A percentile compares a stretch with the other conserved stretches of the same genome.
Evolutionary conservation across 2,888 invertebrate species (phyloP).

Genomic region (Pachymerium ferrugineum): DNA sequence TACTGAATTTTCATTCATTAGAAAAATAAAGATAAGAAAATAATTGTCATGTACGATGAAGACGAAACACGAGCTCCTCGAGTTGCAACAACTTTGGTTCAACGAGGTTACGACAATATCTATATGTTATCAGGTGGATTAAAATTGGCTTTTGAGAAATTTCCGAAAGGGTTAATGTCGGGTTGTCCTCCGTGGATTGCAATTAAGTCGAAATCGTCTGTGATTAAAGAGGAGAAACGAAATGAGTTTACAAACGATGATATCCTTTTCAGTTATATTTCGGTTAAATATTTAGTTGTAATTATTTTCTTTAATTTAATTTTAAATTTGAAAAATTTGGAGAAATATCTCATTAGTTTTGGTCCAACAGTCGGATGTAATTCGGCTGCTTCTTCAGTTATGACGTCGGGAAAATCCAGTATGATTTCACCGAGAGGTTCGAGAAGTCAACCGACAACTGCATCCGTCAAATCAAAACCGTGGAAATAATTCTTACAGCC

Average conservation of each 20-base stretch:
- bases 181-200: not conserved
- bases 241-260: not conserved
- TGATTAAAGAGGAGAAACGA: not conserved
- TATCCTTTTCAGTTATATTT: not conserved
- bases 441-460: too few species aligned
- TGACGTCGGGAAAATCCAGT: too few species aligned
- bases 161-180: not conserved
- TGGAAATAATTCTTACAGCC: too few species aligned
- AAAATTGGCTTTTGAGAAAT: not conserved
- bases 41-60: constrained; percentile 52
- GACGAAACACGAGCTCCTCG: constrained; percentile 48
- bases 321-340: not conserved
- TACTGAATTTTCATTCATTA: constrained; percentile 43
- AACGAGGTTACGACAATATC: constrained; percentile 52
- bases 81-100: constrained; percentile 49
- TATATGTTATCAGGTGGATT: constrained; percentile 52
- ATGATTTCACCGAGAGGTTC: too few species aligned
- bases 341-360: not conserved
- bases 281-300: not conserved
- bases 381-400: too few species aligned
- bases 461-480: too few species aligned
- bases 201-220: not conserved
- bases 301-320: not conserved
- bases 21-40: constrained; percentile 49
- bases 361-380: not conserved